These are phyloP conservation scores for Chloromyia formosa DNA, from an alignment of 2,888 invertebrate genomes.

Conservation along the genomic window DNA sequence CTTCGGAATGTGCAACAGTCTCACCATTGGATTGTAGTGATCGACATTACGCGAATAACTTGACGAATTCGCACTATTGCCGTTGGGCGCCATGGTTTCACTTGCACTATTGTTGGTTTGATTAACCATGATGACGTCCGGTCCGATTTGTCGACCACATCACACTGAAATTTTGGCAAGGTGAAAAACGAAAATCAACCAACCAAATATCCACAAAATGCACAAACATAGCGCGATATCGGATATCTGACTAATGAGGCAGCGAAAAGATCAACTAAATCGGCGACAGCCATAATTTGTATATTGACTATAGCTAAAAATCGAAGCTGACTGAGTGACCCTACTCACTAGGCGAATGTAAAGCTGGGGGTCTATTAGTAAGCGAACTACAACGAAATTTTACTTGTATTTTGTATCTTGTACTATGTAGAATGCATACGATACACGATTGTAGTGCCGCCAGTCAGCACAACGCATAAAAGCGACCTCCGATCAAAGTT, in stretches of 20 bases:
- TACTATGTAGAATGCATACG: no score
- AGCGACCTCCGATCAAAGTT: constrained; percentile 27
- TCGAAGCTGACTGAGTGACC: neutral
- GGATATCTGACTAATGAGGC: constrained; percentile 23
- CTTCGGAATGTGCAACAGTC: constrained; percentile 68
- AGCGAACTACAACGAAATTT: no score
- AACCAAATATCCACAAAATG: neutral
- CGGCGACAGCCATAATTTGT: constrained; percentile 19
- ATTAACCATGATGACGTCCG: constrained; percentile 27
- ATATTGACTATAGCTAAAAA: neutral
- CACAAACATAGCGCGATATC: constrained; percentile 9
- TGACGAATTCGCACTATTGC: neutral
- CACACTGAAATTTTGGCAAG: constrained; percentile 38
- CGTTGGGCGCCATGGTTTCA: neutral
- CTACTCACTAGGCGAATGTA: neutral
- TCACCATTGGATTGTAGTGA: constrained; percentile 58
- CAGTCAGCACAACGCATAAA: neutral
- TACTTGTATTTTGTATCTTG: no score
- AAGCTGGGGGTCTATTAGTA: neutral
- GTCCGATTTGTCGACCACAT: constrained; percentile 12
- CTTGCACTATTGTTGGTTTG: neutral
- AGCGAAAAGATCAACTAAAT: constrained; percentile 29
- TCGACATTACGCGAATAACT: constrained; percentile 48
- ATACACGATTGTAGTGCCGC: no score
- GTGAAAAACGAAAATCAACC: neutral